phyloP scores from a whole-genome alignment of 2,888 invertebrate genomes.

The Zygogramma bicolorata region DNA sequence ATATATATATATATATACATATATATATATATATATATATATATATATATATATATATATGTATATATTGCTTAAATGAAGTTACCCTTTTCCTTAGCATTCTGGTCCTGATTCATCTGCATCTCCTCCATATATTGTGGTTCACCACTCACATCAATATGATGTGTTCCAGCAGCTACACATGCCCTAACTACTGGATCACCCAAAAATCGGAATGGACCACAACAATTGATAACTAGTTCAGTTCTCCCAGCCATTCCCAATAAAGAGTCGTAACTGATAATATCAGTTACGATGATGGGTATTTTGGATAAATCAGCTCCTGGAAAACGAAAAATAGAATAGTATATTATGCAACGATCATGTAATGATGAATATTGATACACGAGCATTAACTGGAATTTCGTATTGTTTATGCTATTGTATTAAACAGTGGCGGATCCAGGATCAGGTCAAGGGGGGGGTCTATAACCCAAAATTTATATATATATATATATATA shows the following conservation, averaged over 20 bases:
- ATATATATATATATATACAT: no score
- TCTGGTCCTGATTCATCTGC: conserved; percentile 81
- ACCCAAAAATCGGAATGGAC: conserved; percentile 88
- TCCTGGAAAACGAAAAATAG: conserved; percentile 49
- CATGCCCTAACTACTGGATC: conserved; percentile 92
- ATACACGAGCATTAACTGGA: no score
- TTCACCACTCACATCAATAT: conserved; percentile 95
- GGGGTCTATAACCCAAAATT: no score
- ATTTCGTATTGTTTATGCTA: no score
- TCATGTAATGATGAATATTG: no score
- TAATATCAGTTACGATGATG: conserved; percentile 77
- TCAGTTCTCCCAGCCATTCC: conserved; percentile 85
- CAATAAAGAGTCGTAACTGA: conserved; percentile 78
- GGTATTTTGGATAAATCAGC: conserved; percentile 49
- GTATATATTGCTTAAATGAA: no score
- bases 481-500: no score
- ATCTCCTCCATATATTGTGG: conserved; percentile 72
- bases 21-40: no score
- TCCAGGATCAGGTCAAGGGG: no score
- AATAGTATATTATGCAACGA: no score
- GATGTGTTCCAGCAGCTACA: conserved; percentile 79
- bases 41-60: no score
- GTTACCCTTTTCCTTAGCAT: conserved; percentile 77
- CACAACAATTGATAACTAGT: conserved; percentile 92
- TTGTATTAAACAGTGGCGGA: no score